These are phyloP conservation scores for Rhingia rostrata DNA, from an alignment of 2,888 invertebrate species.

Conservation along the genomic window DNA sequence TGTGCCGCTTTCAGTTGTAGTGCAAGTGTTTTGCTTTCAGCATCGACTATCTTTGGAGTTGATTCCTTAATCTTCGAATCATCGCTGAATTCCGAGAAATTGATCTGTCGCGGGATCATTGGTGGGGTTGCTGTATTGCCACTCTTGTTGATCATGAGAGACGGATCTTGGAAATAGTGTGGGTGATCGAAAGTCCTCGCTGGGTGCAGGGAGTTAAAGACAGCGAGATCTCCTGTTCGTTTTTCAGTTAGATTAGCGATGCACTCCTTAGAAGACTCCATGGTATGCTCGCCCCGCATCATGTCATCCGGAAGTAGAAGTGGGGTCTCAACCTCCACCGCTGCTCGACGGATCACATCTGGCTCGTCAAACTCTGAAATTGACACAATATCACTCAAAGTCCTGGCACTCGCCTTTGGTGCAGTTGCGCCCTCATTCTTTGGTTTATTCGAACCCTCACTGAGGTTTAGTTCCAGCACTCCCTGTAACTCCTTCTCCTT, in stretches of 20 bases:
- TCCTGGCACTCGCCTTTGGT: constrained; percentile 87
- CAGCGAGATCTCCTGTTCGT: constrained; percentile 79
- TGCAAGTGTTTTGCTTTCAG: constrained; percentile 76
- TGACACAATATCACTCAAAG: constrained; percentile 89
- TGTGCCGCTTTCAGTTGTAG: constrained; percentile 79
- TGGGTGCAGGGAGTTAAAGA: constrained; percentile 78
- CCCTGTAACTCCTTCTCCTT: constrained; percentile 83
- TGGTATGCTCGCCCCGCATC: constrained; percentile 78
- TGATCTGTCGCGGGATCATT: constrained; percentile 81
- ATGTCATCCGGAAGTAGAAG: constrained; percentile 77
- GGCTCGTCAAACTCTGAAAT: constrained; percentile 89
- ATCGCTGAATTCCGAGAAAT: constrained; percentile 83
- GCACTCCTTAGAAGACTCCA: constrained; percentile 81
- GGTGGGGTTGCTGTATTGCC: constrained; percentile 77
- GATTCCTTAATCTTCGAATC: constrained; percentile 82
- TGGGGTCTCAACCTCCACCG: constrained; percentile 77
- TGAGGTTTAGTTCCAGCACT: constrained; percentile 85
- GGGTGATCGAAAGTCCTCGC: constrained; percentile 81
- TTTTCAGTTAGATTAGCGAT: constrained; percentile 80
- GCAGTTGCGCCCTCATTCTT: constrained; percentile 83
- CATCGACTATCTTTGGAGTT: constrained; percentile 80
- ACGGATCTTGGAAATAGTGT: constrained; percentile 81
- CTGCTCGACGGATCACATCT: constrained; percentile 85
- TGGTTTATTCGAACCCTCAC: constrained; percentile 74
- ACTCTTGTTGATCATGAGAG: constrained; percentile 76